Percentiles rank a stretch among this genome's conserved stretches.
Conservation (phyloP, 2,797 vertebrate genomes). For the Brotula barbata region DNA sequence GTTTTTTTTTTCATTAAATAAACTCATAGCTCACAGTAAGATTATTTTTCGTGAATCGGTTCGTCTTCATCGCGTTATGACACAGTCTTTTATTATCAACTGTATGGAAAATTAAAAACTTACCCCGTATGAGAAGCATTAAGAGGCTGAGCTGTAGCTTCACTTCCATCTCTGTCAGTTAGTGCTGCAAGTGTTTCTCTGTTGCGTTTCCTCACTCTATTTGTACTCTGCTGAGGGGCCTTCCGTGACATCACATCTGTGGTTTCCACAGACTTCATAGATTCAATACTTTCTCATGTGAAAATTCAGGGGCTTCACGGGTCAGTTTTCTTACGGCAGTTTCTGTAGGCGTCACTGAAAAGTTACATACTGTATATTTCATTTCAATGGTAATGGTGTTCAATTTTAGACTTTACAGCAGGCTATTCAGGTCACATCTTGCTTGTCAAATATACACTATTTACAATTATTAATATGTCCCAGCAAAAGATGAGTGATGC, state of each 20-base stretch:
- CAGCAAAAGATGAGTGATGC: too few relatives aligned
- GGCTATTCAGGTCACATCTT: too few relatives aligned
- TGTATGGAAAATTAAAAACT: conserved; percentile 45
- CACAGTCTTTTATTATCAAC: neutral
- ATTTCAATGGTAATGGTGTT: too few relatives aligned
- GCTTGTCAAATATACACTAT: too few relatives aligned
- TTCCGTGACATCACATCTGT: conserved; percentile 80
- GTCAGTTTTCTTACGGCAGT: conserved; percentile 1
- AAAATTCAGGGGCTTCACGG: conserved; percentile 28
- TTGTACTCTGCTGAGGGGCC: conserved; percentile 48
- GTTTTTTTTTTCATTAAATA: too few relatives aligned
- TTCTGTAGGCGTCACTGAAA: too few relatives aligned
- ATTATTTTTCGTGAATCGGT: too few relatives aligned
- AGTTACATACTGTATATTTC: too few relatives aligned
- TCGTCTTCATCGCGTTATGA: too few relatives aligned
- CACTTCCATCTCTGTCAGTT: conserved; percentile 60
- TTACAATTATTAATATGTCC: too few relatives aligned
- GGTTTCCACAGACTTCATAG: conserved; percentile 64
- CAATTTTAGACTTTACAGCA: too few relatives aligned
- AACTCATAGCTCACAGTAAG: too few relatives aligned
- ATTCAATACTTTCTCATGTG: conserved; percentile 48
- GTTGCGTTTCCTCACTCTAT: conserved; percentile 70
- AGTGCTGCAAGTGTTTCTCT: conserved; percentile 39
- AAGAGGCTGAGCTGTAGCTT: conserved; percentile 60
- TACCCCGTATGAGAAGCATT: conserved; percentile 66